Percentiles rank a stretch among this genome's conserved stretches.
phyloP scores from a whole-genome alignment of 1,140 invertebrate genomes.

The Drosophila biarmipes region DNA sequence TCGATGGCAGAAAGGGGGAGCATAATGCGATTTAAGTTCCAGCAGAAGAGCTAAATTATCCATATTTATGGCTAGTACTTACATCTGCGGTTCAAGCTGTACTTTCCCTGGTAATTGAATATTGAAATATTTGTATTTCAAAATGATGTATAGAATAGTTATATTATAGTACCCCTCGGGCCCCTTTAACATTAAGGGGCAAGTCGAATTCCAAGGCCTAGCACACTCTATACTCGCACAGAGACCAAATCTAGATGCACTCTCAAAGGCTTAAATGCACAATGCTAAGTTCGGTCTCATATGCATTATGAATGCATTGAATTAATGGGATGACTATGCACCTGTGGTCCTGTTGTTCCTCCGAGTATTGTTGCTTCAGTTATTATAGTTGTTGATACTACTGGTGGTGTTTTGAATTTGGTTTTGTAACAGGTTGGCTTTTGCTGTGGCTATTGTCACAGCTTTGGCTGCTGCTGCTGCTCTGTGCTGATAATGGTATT shows the following conservation, averaged over 20 bases:
- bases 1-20: slow-evolving; percentile 5
- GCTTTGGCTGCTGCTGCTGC: slow-evolving; percentile 4
- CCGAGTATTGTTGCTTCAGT: neutral
- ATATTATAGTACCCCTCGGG: neutral
- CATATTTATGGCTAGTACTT: slow-evolving; percentile 6
- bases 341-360: neutral
- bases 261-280: neutral
- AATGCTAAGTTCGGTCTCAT: neutral
- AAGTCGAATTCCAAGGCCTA: neutral
- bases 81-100: neutral
- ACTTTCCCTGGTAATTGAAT: neutral
- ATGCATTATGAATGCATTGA: slow-evolving; percentile 20
- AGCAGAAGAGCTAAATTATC: neutral
- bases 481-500: slow-evolving; percentile 58
- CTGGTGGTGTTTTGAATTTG: neutral
- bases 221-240: neutral
- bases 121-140: neutral
- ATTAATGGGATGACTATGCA: slow-evolving; percentile 6
- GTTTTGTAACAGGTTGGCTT: slow-evolving; percentile 16
- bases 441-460: slow-evolving; percentile 26
- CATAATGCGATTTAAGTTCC: slow-evolving; percentile 3
- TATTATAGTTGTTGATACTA: neutral
- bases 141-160: neutral
- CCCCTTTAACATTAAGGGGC: neutral
- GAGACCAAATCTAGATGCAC: neutral